phyloP scores from a whole-genome alignment of 2,113 vertebrate genomes.

The Trematomus loennbergii region DNA sequence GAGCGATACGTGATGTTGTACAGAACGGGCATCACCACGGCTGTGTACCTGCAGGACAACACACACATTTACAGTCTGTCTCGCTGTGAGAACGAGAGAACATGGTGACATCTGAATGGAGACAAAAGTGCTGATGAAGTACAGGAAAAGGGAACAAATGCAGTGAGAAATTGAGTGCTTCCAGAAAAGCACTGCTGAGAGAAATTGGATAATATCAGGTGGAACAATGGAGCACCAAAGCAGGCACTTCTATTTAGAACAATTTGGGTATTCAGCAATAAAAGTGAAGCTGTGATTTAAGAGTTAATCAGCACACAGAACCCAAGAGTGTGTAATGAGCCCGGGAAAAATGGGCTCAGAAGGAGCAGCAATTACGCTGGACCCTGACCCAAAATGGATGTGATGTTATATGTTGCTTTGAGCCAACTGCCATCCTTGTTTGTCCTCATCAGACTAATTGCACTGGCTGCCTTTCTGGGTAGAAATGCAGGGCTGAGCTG shows the following conservation, averaged over 20 bases:
- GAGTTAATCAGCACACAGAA: constrained; percentile 62
- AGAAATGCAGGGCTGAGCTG: constrained; percentile 25
- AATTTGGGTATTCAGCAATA: constrained; percentile 67
- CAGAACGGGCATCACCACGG: constrained; percentile 94
- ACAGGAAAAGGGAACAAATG: constrained; percentile 45
- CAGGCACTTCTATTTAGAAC: constrained; percentile 48
- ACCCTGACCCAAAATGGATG: constrained; percentile 64
- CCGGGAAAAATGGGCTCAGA: constrained; percentile 44
- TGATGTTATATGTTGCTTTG: constrained; percentile 63
- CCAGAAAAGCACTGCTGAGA: constrained; percentile 35
- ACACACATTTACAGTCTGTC: constrained; percentile 18
- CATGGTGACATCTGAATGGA: constrained; percentile 40
- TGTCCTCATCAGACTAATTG: constrained; percentile 77
- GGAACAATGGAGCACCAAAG: constrained; percentile 50
- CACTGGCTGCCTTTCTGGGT: constrained; percentile 42
- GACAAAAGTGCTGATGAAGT: constrained; percentile 41
- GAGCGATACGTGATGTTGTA: constrained; percentile 92
- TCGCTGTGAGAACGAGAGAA: constrained; percentile 3
- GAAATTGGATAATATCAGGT: constrained; percentile 25
- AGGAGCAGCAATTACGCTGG: constrained; percentile 64
- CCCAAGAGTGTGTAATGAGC: constrained; percentile 67
- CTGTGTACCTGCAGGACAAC: constrained; percentile 88
- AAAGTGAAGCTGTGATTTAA: constrained; percentile 61
- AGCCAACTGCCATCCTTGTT: constrained; percentile 72
- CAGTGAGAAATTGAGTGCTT: constrained; percentile 1